These are phyloP conservation scores for Sciaenops ocellatus DNA, from an alignment of 2,797 vertebrate species.

Conservation along the genomic window DNA sequence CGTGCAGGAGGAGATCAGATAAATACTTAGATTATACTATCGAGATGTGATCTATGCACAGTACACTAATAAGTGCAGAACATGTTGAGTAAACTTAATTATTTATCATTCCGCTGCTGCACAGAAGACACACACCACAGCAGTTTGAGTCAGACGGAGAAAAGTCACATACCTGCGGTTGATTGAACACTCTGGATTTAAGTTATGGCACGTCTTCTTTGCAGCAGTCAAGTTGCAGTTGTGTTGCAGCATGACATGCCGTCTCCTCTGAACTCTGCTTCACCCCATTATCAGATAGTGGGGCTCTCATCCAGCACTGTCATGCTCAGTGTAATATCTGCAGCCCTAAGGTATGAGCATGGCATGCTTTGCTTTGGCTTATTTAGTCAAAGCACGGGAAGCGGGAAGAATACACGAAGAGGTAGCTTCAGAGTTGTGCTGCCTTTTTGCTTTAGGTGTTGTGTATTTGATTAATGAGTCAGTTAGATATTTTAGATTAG, in stretches of 20 bases:
- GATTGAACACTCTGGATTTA: constrained; percentile 6
- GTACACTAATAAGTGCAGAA: not conserved
- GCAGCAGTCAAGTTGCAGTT: constrained; percentile 7
- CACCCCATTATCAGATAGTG: constrained; percentile 64
- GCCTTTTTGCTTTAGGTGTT: constrained; percentile 3
- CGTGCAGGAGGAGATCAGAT: not conserved
- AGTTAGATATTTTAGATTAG: not conserved
- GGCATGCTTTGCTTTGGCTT: not conserved
- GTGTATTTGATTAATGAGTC: not conserved
- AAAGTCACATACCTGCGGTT: not conserved
- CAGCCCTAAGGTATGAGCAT: constrained; percentile 50
- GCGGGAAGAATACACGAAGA: not conserved
- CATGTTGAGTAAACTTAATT: not conserved
- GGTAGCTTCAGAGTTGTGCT: not conserved
- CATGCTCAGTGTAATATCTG: constrained; percentile 41
- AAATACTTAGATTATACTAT: not conserved
- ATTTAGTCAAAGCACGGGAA: constrained; percentile 26
- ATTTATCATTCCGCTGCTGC: not conserved
- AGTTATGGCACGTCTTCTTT: not conserved
- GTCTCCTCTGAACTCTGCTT: constrained; percentile 67
- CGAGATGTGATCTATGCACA: not conserved
- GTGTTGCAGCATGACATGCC: constrained; percentile 16
- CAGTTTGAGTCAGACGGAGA: not conserved
- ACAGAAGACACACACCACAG: not conserved
- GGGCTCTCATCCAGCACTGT: constrained; percentile 31